phyloP scores from a whole-genome alignment of 2,113 vertebrate genomes.

The Brachirus orientalis region DNA sequence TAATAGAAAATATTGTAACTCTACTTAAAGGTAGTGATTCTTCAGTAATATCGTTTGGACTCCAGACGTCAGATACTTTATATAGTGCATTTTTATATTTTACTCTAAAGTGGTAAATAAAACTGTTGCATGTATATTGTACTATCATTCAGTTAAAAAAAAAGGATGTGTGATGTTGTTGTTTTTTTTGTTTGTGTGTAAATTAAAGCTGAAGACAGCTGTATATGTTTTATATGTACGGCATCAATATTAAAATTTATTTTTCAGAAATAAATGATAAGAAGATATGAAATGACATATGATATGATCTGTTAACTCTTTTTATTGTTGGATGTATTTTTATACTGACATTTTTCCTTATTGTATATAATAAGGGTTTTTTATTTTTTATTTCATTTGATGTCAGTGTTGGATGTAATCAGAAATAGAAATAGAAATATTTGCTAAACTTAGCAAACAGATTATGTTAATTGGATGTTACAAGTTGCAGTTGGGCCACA shows the following conservation, averaged over 20 bases:
- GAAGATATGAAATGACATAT: too few relatives aligned
- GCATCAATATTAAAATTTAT: constrained; percentile 68
- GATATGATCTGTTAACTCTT: too few relatives aligned
- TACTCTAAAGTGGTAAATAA: constrained; percentile 11
- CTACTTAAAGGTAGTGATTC: background rate
- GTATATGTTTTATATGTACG: constrained; percentile 40
- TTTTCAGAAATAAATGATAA: constrained; percentile 64
- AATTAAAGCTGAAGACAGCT: constrained; percentile 15
- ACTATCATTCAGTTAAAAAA: constrained; percentile 8
- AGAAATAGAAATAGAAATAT: too few relatives aligned
- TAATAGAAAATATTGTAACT: too few relatives aligned
- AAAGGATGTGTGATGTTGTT: constrained; percentile 2
- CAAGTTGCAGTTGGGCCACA: too few relatives aligned
- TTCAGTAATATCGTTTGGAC: background rate
- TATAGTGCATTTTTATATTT: background rate
- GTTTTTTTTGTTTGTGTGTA: constrained; percentile 20
- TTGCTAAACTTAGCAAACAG: too few relatives aligned
- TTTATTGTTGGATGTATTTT: background rate
- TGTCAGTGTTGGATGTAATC: too few relatives aligned
- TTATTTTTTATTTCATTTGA: too few relatives aligned
- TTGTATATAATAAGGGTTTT: too few relatives aligned
- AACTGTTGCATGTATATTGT: constrained; percentile 15
- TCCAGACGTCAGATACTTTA: background rate
- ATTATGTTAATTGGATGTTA: too few relatives aligned
- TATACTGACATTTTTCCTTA: too few relatives aligned